phyloP scores from a whole-genome alignment of 2,113 vertebrate species.

The Isurus oxyrinchus region DNA sequence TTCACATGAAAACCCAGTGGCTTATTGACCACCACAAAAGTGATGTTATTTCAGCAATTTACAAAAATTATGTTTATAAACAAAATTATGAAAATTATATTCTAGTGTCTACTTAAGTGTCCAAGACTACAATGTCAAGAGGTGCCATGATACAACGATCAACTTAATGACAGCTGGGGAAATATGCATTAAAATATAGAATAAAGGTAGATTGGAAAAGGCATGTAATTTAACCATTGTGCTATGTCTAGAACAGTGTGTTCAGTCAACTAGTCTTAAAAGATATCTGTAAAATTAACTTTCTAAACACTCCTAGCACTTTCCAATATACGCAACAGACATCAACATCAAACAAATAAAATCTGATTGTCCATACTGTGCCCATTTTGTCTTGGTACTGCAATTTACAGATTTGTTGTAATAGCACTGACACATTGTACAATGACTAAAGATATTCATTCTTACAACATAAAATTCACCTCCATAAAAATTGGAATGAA shows the following conservation, averaged over 20 bases:
- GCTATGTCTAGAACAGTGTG: constrained; percentile 37
- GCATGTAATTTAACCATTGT: constrained; percentile 33
- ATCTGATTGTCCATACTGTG: constrained; percentile 36
- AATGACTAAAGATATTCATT: constrained; percentile 37
- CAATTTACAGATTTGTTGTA: constrained; percentile 36
- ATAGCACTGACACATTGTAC: constrained; percentile 38
- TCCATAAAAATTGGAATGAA: constrained; percentile 97
- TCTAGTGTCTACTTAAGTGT: constrained; percentile 33
- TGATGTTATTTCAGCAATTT: constrained; percentile 25
- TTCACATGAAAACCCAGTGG: constrained; percentile 29
- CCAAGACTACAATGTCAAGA: constrained; percentile 23
- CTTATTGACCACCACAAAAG: neutral
- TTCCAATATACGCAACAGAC: constrained; percentile 35
- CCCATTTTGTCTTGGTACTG: constrained; percentile 35
- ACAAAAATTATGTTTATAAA: constrained; percentile 35
- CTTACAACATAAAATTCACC: constrained; percentile 38
- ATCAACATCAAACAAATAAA: constrained; percentile 35
- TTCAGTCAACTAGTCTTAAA: constrained; percentile 37
- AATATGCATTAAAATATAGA: constrained; percentile 30
- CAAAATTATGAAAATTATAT: constrained; percentile 34
- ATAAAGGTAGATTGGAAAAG: constrained; percentile 8
- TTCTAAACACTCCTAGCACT: constrained; percentile 34
- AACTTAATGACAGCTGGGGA: constrained; percentile 3
- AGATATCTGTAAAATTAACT: constrained; percentile 37
- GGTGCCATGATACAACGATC: constrained; percentile 7